Evolutionary conservation across 30 jellyfish, hydroid and myxozoan species (phyloP).

Genomic region (Aurelia aurita complex sp. Pacific): DNA sequence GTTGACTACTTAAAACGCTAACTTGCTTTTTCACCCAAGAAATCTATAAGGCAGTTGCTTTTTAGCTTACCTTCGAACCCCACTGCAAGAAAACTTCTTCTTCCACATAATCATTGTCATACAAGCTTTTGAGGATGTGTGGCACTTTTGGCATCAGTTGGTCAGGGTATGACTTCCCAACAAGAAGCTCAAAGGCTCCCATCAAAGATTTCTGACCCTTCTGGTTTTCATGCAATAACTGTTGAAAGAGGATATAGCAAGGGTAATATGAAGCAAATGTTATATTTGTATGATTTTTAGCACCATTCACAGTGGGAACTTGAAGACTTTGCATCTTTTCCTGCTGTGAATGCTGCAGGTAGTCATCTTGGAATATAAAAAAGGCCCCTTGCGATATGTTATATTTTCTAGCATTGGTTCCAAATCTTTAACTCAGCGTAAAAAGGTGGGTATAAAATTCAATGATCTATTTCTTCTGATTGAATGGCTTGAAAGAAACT

Average conservation of each 20-base stretch:
- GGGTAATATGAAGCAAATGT: no score
- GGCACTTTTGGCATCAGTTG: slow-evolving; percentile 93
- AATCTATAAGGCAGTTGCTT: background rate
- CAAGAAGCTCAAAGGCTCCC: slow-evolving; percentile 97
- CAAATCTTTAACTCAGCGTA: no score
- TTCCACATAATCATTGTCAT: slow-evolving; percentile 93
- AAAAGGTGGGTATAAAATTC: no score
- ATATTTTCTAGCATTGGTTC: no score
- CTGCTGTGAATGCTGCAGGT: no score
- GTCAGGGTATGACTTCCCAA: slow-evolving; percentile 88
- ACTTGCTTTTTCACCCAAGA: background rate
- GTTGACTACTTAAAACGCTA: background rate
- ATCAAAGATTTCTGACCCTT: slow-evolving; percentile 92
- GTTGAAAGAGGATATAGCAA: background rate
- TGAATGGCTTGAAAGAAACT: no score
- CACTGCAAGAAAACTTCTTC: slow-evolving; percentile 97
- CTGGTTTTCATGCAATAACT: slow-evolving; percentile 86
- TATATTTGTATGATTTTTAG: no score
- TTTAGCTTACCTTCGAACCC: slow-evolving; percentile 86
- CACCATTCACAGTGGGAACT: no score
- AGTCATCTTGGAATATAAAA: no score
- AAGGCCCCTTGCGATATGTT: no score
- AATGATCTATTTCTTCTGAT: no score
- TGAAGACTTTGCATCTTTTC: no score
- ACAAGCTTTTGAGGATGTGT: slow-evolving; percentile 81